phyloP scores from a whole-genome alignment of 37 sponge, comb jelly and placozoan species.

The Haliclona indistincta region DNA sequence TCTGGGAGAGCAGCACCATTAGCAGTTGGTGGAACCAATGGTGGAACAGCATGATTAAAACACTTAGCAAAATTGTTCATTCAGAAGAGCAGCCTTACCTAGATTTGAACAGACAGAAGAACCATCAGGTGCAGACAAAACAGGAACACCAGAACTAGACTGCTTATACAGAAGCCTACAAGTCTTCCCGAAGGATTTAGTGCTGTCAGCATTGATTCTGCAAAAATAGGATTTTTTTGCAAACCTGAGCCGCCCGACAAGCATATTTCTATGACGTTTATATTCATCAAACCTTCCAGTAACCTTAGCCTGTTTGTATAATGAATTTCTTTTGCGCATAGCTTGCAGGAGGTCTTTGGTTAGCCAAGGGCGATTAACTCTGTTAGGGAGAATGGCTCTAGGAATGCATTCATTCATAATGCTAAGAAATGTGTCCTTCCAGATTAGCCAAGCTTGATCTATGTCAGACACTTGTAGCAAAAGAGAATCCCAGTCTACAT shows the following conservation, averaged over 20 bases:
- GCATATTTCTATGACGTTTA: neutral
- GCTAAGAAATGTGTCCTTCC: neutral
- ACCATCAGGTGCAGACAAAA: too few relatives aligned
- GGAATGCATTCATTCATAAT: constrained; percentile 1
- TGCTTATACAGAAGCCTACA: neutral
- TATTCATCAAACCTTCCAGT: neutral
- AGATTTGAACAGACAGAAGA: neutral
- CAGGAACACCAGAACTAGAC: too few relatives aligned
- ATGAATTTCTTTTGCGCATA: too few relatives aligned
- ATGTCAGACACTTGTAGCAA: neutral
- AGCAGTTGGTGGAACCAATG: neutral
- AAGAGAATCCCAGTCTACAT: neutral
- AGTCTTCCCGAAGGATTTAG: neutral
- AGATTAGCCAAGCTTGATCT: neutral
- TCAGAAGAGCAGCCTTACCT: constrained; percentile 26
- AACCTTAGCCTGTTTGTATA: neutral
- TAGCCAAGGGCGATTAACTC: neutral
- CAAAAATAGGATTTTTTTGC: constrained; percentile 5
- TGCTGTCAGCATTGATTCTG: too few relatives aligned
- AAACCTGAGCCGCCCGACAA: neutral
- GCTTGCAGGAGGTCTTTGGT: too few relatives aligned
- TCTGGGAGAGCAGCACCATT: neutral
- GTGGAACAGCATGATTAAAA: neutral
- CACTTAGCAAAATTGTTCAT: constrained; percentile 22
- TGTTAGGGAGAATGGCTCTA: neutral